Evolutionary conservation across 2,797 vertebrate species (phyloP).

Genomic region (Xerus rutilus): DNA sequence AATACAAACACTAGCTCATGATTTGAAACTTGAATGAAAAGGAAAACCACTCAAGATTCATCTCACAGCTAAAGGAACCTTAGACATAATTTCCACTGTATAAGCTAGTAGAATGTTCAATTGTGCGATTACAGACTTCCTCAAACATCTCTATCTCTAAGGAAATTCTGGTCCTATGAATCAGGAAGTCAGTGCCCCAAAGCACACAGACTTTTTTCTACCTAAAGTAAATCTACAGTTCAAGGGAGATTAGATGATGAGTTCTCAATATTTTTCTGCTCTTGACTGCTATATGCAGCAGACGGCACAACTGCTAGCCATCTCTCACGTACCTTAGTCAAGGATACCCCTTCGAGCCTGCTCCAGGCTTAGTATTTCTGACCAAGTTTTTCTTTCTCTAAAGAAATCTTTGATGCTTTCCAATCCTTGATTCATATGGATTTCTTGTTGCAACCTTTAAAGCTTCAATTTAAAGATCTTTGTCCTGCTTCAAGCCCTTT

Average conservation of each 20-base stretch:
- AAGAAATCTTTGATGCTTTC: neutral
- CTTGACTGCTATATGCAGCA: accelerated
- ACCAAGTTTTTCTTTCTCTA: constrained; percentile 26
- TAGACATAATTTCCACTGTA: neutral
- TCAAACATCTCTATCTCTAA: neutral
- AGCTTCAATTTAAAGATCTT: constrained; percentile 10
- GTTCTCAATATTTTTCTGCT: neutral
- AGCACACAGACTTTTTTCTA: neutral
- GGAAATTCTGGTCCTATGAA: constrained; percentile 14
- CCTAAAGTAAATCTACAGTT: neutral
- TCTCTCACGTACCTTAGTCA: neutral
- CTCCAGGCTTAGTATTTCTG: neutral
- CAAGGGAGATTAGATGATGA: neutral
- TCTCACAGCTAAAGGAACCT: constrained; percentile 34
- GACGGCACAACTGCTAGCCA: neutral
- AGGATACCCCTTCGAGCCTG: neutral
- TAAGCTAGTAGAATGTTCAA: constrained; percentile 11
- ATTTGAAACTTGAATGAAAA: neutral
- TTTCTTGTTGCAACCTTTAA: constrained; percentile 12
- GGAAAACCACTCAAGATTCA: neutral
- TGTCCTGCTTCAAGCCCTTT: constrained; percentile 8
- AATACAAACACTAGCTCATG: neutral
- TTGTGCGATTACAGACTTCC: neutral
- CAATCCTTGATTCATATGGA: neutral
- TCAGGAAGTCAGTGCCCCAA: neutral